Conservation (phyloP, 1,140 invertebrate species). For the Papilio helenus region DNA sequence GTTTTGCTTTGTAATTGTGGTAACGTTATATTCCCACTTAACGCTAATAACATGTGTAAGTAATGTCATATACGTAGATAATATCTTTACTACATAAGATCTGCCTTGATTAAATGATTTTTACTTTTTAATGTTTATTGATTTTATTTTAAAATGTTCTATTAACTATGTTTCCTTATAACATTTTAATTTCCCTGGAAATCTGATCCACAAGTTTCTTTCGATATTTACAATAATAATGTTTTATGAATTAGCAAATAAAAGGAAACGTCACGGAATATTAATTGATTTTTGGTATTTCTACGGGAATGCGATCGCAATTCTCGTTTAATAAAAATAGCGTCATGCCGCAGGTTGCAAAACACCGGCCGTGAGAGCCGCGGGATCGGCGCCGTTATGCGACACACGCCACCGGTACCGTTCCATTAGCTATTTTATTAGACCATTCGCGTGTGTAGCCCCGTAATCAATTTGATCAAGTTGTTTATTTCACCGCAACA, state of each 20-base stretch:
- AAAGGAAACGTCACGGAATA: not conserved
- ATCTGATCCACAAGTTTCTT: not conserved
- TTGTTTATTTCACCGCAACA: slow-evolving; percentile 64
- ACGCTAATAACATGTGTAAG: not conserved
- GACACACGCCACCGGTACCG: slow-evolving; percentile 79
- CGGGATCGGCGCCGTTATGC: slow-evolving; percentile 70
- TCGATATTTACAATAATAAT: not conserved
- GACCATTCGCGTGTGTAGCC: slow-evolving; percentile 78
- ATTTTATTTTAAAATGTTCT: not conserved
- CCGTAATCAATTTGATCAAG: slow-evolving; percentile 74
- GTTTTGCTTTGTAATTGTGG: slow-evolving; percentile 36
- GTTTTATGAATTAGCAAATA: not conserved
- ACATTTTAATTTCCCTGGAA: not conserved
- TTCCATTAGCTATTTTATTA: slow-evolving; percentile 82
- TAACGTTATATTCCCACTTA: slow-evolving; percentile 30
- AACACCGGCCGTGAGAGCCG: slow-evolving; percentile 74
- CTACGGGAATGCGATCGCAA: slow-evolving; percentile 63
- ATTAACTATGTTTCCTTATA: not conserved
- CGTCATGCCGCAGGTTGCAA: slow-evolving; percentile 70
- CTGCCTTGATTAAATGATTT: not conserved
- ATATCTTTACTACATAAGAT: not conserved
- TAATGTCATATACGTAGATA: not conserved
- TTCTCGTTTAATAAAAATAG: slow-evolving; percentile 68
- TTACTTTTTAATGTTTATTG: not conserved
- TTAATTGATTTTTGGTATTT: slow-evolving; percentile 63